phyloP scores from a whole-genome alignment of 2,797 vertebrate genomes.

The Momotus momota region DNA sequence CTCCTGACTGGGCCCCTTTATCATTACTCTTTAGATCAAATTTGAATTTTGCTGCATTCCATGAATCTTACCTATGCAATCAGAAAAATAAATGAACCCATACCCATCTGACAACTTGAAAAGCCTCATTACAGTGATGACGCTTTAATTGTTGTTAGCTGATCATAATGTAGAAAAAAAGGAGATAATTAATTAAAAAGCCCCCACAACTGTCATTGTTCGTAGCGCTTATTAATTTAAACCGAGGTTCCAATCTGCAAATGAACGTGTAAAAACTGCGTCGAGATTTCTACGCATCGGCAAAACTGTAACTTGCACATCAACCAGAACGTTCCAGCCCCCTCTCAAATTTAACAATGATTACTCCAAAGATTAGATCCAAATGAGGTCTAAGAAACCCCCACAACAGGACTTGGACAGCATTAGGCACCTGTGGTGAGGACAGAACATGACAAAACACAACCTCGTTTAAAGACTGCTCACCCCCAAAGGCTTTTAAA shows the following conservation, averaged over 20 bases:
- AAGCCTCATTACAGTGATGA: background rate
- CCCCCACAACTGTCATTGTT: background rate
- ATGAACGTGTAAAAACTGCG: background rate
- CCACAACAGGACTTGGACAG: background rate
- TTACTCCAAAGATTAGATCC: background rate
- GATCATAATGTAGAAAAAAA: background rate
- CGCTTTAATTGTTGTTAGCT: background rate
- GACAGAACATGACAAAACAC: slow-evolving; percentile 7
- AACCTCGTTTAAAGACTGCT: slow-evolving; percentile 26
- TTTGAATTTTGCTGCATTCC: background rate
- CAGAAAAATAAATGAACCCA: background rate
- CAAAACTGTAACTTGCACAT: background rate
- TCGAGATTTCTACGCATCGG: background rate
- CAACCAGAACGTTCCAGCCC: background rate
- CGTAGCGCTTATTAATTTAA: background rate
- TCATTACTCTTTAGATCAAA: slow-evolving; percentile 6
- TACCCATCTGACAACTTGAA: background rate
- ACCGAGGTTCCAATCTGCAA: background rate
- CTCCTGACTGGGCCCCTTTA: background rate
- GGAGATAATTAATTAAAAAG: background rate
- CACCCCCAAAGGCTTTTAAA: slow-evolving; percentile 38
- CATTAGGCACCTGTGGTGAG: background rate
- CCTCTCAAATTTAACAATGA: background rate
- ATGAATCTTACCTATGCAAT: background rate
- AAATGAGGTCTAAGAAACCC: background rate